phyloP scores from a whole-genome alignment of 2,113 vertebrate species.

The Amphiprion percula region DNA sequence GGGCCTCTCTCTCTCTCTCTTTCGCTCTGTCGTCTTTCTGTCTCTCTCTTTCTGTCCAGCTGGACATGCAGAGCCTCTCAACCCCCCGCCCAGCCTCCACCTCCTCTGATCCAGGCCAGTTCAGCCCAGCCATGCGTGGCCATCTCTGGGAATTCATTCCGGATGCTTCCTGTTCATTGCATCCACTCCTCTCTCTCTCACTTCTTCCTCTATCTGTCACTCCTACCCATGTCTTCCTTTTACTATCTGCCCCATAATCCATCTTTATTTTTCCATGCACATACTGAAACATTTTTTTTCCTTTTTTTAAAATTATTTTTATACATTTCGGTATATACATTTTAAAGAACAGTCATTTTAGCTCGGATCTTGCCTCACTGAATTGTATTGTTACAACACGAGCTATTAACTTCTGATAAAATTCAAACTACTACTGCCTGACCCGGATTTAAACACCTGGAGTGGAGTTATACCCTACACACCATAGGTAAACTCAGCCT shows the following conservation, averaged over 20 bases:
- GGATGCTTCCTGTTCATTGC: slow-evolving; percentile 79
- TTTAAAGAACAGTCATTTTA: neutral
- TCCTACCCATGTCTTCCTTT: slow-evolving; percentile 44
- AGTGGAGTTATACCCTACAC: neutral
- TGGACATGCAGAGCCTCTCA: slow-evolving; percentile 71
- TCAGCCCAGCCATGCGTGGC: slow-evolving; percentile 81
- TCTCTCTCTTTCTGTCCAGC: slow-evolving; percentile 72
- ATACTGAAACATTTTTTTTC: neutral
- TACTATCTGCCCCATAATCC: slow-evolving; percentile 29
- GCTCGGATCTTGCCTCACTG: neutral
- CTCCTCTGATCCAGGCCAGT: slow-evolving; percentile 80
- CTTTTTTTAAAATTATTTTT: neutral
- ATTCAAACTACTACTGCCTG: neutral
- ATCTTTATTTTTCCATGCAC: slow-evolving; percentile 27
- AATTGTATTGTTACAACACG: neutral
- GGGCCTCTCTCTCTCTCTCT: slow-evolving; percentile 69
- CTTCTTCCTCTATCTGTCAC: slow-evolving; percentile 55
- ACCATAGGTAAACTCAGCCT: slow-evolving; percentile 13
- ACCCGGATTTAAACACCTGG: slow-evolving; percentile 36
- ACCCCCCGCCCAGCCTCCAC: slow-evolving; percentile 71
- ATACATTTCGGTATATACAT: neutral
- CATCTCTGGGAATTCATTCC: slow-evolving; percentile 81
- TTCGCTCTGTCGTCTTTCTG: slow-evolving; percentile 56
- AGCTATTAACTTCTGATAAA: neutral
- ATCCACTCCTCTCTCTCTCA: slow-evolving; percentile 52